Conservation (phyloP, 1,140 invertebrate species). For the Diorhabda carinulata region DNA sequence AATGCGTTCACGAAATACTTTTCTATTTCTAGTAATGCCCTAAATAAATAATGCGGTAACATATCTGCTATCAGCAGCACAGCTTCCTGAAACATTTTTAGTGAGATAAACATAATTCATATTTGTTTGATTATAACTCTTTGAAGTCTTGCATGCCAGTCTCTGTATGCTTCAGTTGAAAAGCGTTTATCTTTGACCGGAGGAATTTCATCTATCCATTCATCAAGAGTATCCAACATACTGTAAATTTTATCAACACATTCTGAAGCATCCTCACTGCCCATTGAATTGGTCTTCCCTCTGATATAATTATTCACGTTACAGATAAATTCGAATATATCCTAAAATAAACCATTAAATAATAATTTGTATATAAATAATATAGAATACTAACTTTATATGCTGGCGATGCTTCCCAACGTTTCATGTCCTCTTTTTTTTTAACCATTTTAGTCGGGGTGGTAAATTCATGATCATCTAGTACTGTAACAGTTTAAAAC, state of each 20-base stretch:
- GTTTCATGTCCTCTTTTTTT: slow-evolving; percentile 64
- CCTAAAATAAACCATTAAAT: slow-evolving; percentile 50
- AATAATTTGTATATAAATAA: too few species aligned
- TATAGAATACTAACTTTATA: slow-evolving; percentile 59
- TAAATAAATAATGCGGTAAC: slow-evolving; percentile 64
- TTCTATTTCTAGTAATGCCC: slow-evolving; percentile 77
- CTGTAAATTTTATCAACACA: slow-evolving; percentile 60
- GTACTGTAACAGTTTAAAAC: slow-evolving; percentile 33
- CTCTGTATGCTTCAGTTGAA: slow-evolving; percentile 90
- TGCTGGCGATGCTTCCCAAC: slow-evolving; percentile 81
- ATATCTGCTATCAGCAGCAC: slow-evolving; percentile 60
- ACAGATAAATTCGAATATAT: slow-evolving; percentile 83
- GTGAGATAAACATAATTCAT: too few species aligned
- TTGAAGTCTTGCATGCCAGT: slow-evolving; percentile 78
- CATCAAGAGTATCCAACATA: slow-evolving; percentile 70
- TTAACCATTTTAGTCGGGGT: slow-evolving; percentile 68
- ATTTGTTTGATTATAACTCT: slow-evolving; percentile 14
- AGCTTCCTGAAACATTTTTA: slow-evolving; percentile 50
- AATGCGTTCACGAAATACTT: slow-evolving; percentile 88
- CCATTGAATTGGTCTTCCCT: slow-evolving; percentile 62
- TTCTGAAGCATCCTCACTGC: slow-evolving; percentile 61
- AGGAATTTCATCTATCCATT: slow-evolving; percentile 79
- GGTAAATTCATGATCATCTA: slow-evolving; percentile 59
- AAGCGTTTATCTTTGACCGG: slow-evolving; percentile 73
- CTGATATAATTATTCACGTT: slow-evolving; percentile 81